phyloP scores from a whole-genome alignment of 2,797 vertebrate genomes.

The Megaceryle alcyon region DNA sequence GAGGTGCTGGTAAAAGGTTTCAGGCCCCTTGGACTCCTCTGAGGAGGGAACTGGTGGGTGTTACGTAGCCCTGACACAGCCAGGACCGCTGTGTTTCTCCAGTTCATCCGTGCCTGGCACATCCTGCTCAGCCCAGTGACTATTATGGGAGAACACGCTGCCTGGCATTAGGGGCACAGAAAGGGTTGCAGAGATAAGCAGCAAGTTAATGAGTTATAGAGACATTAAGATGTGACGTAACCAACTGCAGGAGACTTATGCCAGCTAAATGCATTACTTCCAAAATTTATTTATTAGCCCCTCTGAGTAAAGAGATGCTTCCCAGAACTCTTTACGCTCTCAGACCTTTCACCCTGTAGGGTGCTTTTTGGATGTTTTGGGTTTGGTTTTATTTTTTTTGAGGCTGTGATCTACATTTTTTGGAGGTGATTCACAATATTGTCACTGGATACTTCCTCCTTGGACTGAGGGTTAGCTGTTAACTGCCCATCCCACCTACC shows the following conservation, averaged over 20 bases:
- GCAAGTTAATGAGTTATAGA: slow-evolving; percentile 17
- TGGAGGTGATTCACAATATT: background rate
- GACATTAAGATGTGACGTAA: background rate
- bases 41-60: background rate
- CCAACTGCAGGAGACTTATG: background rate
- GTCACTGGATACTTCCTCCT: background rate
- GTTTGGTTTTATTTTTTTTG: background rate
- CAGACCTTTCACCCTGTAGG: background rate
- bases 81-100: background rate
- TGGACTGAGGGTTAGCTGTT: background rate
- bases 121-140: background rate
- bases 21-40: background rate
- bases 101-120: background rate
- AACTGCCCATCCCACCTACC: background rate
- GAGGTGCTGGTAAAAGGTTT: background rate
- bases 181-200: background rate
- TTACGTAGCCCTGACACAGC: background rate
- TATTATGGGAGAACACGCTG: background rate
- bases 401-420: background rate
- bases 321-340: background rate
- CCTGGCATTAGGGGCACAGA: background rate
- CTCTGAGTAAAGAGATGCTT: background rate
- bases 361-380: background rate
- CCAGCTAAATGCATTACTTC: background rate
- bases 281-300: background rate